Evolutionary conservation across 2,888 invertebrate genomes (phyloP).

Genomic region (Tetranychus piercei): DNA sequence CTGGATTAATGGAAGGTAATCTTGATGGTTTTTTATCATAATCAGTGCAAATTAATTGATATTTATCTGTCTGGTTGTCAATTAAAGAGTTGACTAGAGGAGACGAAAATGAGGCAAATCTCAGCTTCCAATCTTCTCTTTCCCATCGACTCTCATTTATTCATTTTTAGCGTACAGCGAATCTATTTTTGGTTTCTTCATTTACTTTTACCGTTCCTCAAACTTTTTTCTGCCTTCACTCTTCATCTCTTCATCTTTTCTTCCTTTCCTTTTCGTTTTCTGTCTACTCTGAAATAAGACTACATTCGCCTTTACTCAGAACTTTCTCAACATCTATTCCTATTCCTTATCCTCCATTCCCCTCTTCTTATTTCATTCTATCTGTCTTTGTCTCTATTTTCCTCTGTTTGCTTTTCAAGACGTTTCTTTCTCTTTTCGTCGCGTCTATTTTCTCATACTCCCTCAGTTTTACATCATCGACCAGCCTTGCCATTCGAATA

Average conservation of each 20-base stretch:
- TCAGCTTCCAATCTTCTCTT: too few species aligned
- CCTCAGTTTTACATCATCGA: constrained; percentile 1
- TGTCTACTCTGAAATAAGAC: background rate
- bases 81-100: too few species aligned
- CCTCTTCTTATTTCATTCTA: background rate
- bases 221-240: background rate
- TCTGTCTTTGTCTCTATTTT: constrained; percentile 8
- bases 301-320: background rate
- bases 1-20: too few species aligned
- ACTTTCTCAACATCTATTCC: background rate
- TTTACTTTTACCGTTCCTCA: background rate
- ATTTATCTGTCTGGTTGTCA: too few species aligned
- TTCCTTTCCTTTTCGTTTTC: background rate
- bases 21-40: too few species aligned
- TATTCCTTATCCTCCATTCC: background rate
- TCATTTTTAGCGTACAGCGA: too few species aligned
- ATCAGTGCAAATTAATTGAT: too few species aligned
- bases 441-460: background rate
- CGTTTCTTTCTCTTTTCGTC: background rate
- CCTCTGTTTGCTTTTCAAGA: background rate
- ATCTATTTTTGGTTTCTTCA: background rate
- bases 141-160: too few species aligned
- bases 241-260: background rate
- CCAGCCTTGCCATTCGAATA: background rate
- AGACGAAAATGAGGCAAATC: too few species aligned